A percentile compares a stretch with the other conserved stretches of the same genome.
Evolutionary conservation across 2,113 vertebrate genomes (phyloP).

Genomic region (Misgurnus mizolepis): DNA sequence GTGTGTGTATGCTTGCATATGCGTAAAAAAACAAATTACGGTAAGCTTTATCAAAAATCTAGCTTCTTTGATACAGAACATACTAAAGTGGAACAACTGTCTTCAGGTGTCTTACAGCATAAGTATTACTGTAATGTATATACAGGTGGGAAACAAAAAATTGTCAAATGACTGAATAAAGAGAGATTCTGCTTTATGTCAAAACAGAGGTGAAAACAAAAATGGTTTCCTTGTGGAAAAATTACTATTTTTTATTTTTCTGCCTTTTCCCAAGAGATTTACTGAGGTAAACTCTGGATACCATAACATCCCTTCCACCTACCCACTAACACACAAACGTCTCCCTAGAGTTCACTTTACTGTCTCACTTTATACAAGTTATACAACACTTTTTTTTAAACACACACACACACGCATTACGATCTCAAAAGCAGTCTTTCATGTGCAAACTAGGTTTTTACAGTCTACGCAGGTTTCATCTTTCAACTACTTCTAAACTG

Average conservation of each 20-base stretch:
- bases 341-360: constrained; percentile 29
- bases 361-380: constrained; percentile 35
- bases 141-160: too few species aligned
- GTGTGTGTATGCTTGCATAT: too few species aligned
- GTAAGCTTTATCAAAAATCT: too few species aligned
- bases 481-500: constrained; percentile 17
- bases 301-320: constrained; percentile 13
- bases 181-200: neutral
- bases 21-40: too few species aligned
- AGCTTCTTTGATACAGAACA: neutral
- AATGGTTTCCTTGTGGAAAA: neutral
- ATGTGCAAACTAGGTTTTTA: constrained; percentile 31
- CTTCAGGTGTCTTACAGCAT: too few species aligned
- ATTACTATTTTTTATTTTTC: neutral
- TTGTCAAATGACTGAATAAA: neutral
- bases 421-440: constrained; percentile 6
- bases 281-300: neutral
- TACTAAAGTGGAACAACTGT: neutral
- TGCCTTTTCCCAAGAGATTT: neutral
- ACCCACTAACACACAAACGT: constrained; percentile 1
- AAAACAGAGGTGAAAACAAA: neutral
- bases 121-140: too few species aligned
- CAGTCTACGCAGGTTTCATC: constrained; percentile 12
- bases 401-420: neutral
- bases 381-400: neutral